Conservation (phyloP, 2,888 invertebrate genomes). For the Amorpha juglandis region DNA sequence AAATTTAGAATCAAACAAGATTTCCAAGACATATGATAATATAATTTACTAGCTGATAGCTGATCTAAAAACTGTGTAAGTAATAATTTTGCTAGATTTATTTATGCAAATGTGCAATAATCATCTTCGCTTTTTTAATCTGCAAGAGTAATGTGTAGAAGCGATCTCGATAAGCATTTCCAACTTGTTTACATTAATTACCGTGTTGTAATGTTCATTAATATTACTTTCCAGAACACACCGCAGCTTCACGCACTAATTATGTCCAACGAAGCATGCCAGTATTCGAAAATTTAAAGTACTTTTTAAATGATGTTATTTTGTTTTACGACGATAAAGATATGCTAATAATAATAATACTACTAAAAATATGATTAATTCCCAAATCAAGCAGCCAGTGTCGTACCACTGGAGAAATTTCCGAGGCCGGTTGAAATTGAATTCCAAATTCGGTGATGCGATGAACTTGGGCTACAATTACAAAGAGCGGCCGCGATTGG, state of each 20-base stretch:
- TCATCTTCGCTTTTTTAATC: conserved; percentile 10
- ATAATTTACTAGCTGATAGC: neutral
- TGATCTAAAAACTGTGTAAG: neutral
- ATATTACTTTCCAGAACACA: conserved; percentile 7
- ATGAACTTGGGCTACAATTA: conserved; percentile 54
- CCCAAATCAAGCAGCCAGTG: neutral
- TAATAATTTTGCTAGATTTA: conserved; percentile 4
- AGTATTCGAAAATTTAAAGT: neutral
- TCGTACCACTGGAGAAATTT: conserved; percentile 11
- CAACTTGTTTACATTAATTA: conserved; percentile 9
- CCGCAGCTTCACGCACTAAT: neutral
- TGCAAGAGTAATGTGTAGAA: neutral
- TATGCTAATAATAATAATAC: too few species aligned
- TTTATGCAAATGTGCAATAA: conserved; percentile 11
- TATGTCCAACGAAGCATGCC: neutral
- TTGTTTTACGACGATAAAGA: too few species aligned
- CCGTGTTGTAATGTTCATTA: conserved; percentile 4
- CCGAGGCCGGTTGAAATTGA: conserved; percentile 47
- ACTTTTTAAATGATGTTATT: too few species aligned
- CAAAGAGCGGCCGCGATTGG: conserved; percentile 24
- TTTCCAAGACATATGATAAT: too few species aligned
- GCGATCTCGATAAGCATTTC: conserved; percentile 9
- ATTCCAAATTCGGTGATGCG: conserved; percentile 47
- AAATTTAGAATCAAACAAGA: neutral
- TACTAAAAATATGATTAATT: neutral